Percentiles rank a stretch among this genome's conserved stretches.
Evolutionary conservation across 2,113 vertebrate species (phyloP).

Genomic region (Chionodraco myersi): DNA sequence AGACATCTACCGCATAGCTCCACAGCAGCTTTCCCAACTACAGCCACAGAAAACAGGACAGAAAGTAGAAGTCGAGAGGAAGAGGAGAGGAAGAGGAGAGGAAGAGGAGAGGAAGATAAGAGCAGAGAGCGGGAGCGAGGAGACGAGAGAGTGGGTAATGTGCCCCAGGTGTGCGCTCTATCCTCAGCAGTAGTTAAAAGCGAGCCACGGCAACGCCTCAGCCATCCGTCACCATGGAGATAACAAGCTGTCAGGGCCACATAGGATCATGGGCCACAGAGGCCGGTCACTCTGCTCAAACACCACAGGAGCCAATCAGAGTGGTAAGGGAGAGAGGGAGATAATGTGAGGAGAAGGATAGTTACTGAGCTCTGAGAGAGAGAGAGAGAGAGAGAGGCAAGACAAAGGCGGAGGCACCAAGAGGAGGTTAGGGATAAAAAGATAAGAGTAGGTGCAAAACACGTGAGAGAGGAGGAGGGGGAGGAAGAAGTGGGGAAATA

Average conservation of each 20-base stretch:
- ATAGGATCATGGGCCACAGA: conserved; percentile 75
- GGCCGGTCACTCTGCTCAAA: conserved; percentile 68
- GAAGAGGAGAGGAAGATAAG: not conserved
- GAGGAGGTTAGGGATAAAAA: not conserved
- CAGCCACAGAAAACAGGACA: not conserved
- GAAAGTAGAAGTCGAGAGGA: conserved; percentile 33
- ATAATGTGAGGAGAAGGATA: conserved; percentile 33
- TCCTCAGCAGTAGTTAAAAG: conserved; percentile 74
- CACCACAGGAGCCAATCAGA: conserved; percentile 74
- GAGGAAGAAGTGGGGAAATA: not conserved
- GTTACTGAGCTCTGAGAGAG: conserved; percentile 1
- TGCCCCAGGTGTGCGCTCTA: conserved; percentile 75
- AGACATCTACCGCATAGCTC: not conserved
- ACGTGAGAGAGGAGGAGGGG: not conserved
- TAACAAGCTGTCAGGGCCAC: conserved; percentile 81
- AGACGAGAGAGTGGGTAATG: conserved; percentile 56
- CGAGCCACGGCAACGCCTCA: conserved; percentile 62
- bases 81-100: conserved; percentile 1
- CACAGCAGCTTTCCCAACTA: conserved; percentile 15
- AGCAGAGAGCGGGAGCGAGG: conserved; percentile 14
- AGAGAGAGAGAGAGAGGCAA: not conserved
- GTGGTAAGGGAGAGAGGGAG: conserved; percentile 23
- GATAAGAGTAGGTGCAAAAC: not conserved
- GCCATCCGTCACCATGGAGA: conserved; percentile 80
- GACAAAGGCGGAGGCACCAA: not conserved